phyloP scores from a whole-genome alignment of 37 sponge, comb jelly and placozoan species.

The Mnemiopsis leidyi region DNA sequence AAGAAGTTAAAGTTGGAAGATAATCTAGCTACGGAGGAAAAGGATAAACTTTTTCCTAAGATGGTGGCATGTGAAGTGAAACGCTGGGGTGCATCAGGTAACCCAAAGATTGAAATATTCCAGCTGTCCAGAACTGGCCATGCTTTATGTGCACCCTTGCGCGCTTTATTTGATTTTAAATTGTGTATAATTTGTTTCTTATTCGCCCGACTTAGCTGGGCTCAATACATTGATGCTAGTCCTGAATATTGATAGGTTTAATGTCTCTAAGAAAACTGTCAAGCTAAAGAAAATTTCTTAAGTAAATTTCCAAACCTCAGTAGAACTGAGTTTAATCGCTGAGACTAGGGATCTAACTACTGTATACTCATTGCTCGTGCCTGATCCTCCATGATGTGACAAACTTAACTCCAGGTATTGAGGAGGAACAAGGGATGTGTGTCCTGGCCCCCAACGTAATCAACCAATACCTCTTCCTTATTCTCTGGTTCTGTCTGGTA shows the following conservation, averaged over 20 bases:
- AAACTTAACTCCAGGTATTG: slow-evolving; percentile 23
- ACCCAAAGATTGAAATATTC: too few relatives aligned
- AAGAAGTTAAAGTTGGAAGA: not conserved
- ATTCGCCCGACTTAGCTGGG: not conserved
- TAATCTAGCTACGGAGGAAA: slow-evolving; percentile 11
- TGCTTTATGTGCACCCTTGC: too few relatives aligned
- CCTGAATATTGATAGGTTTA: too few relatives aligned
- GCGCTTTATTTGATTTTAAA: too few relatives aligned
- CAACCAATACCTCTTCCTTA: too few relatives aligned
- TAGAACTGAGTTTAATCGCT: too few relatives aligned
- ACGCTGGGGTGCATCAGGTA: slow-evolving; percentile 34
- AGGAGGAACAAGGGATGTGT: slow-evolving; percentile 49
- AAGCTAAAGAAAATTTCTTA: not conserved
- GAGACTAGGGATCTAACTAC: too few relatives aligned
- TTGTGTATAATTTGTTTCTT: not conserved
- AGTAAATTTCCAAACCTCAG: not conserved
- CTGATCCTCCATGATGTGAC: too few relatives aligned
- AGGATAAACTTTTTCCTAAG: slow-evolving; percentile 25
- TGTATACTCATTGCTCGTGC: too few relatives aligned
- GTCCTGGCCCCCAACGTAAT: slow-evolving; percentile 49
- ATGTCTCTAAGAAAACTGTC: too few relatives aligned
- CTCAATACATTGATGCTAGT: too few relatives aligned
- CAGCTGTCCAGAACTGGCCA: too few relatives aligned
- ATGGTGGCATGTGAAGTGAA: slow-evolving; percentile 30
- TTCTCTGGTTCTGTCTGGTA: slow-evolving; percentile 30